Conservation (phyloP, 2,797 vertebrate genomes). For the Oreochromis grahami region DNA sequence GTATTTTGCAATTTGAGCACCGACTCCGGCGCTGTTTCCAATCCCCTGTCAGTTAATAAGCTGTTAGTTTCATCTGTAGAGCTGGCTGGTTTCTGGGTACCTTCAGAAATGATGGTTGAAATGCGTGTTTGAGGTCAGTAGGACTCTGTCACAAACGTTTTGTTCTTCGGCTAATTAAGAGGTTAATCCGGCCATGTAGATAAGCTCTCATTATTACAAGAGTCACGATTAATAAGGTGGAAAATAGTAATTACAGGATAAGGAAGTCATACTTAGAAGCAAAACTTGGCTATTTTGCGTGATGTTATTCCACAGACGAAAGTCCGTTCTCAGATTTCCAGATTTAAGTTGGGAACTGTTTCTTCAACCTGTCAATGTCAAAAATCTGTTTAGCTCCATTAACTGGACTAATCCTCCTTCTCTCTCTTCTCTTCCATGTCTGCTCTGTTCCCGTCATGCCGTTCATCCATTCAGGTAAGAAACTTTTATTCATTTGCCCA, state of each 20-base stretch:
- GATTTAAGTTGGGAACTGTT: not conserved
- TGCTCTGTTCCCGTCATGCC: not conserved
- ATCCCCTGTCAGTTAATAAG: not conserved
- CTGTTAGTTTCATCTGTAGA: not conserved
- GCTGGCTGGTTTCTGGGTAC: not conserved
- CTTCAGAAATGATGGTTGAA: not conserved
- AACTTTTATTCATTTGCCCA: not conserved
- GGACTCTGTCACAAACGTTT: not conserved
- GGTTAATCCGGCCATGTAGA: not conserved
- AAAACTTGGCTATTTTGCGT: not conserved
- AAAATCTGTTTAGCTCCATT: not conserved
- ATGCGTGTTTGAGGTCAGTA: not conserved
- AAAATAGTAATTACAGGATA: not conserved
- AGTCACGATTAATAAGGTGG: not conserved
- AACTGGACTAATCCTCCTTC: not conserved
- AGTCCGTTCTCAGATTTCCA: not conserved
- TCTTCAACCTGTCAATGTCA: not conserved
- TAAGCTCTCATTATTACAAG: not conserved
- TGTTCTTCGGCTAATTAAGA: not conserved
- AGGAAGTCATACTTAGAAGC: not conserved
- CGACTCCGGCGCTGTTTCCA: accelerated
- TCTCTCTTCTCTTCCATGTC: slow-evolving; percentile 47
- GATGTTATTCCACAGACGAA: not conserved
- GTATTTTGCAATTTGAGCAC: not conserved
- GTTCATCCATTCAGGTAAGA: slow-evolving; percentile 44